A percentile compares a stretch with the other conserved stretches of the same genome.
Evolutionary conservation across 2,888 invertebrate species (phyloP).

Genomic region (Heliconius hortense): DNA sequence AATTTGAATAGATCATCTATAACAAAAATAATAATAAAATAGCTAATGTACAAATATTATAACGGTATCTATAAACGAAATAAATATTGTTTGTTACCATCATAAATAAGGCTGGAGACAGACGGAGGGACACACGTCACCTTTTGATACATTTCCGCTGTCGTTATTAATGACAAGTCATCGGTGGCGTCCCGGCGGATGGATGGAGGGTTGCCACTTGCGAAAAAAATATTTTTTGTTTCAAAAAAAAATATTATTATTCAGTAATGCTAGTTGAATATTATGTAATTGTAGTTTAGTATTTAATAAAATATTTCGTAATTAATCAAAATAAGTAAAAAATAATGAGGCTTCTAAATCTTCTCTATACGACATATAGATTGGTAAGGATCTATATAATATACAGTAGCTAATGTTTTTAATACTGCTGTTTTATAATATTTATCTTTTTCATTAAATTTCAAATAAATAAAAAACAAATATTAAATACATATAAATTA

Average conservation of each 20-base stretch:
- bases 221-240: neutral
- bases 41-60: constrained; percentile 44
- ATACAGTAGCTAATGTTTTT: neutral
- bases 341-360: neutral
- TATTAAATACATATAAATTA: neutral
- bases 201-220: constrained; percentile 59
- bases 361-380: neutral
- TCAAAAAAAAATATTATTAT: neutral
- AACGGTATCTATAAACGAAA: constrained; percentile 53
- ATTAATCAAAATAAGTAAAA: neutral
- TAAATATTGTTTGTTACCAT: constrained; percentile 77
- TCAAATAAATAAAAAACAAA: neutral
- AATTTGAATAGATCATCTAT: constrained; percentile 29
- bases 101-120: constrained; percentile 79
- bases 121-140: constrained; percentile 79
- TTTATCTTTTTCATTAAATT: no score
- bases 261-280: neutral
- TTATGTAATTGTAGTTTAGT: neutral
- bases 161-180: constrained; percentile 83
- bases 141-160: constrained; percentile 82
- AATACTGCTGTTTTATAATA: neutral
- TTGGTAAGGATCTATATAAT: no score
- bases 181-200: constrained; percentile 77
- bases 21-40: constrained; percentile 42
- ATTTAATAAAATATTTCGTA: neutral